Conservation (phyloP, 2,888 invertebrate genomes). For the Malthinus flaveolus region DNA sequence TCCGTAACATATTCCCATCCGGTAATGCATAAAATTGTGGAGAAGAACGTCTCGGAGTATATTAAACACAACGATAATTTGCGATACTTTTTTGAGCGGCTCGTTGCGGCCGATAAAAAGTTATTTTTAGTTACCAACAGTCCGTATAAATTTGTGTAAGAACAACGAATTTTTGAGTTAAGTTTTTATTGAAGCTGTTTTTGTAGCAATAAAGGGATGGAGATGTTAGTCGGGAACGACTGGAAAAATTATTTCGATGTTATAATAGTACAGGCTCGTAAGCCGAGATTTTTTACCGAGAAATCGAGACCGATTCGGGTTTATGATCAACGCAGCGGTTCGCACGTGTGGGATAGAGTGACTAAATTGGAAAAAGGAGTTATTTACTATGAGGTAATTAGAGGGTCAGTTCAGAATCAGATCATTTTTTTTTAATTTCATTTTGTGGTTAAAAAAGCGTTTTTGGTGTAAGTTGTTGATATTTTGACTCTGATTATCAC, state of each 20-base stretch:
- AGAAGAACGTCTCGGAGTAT: constrained; percentile 77
- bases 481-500: too few species aligned
- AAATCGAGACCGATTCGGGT: constrained; percentile 87
- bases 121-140: constrained; percentile 96
- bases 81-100: constrained; percentile 72
- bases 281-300: constrained; percentile 95
- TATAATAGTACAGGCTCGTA: constrained; percentile 91
- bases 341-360: constrained; percentile 91
- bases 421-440: neutral
- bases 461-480: too few species aligned
- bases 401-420: too few species aligned
- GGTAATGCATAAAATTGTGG: constrained; percentile 87
- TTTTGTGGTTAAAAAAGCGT: too few species aligned
- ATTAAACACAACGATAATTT: constrained; percentile 77
- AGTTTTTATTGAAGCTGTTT: too few species aligned
- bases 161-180: neutral
- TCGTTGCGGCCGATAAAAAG: constrained; percentile 78
- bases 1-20: constrained; percentile 88
- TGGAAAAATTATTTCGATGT: constrained; percentile 95
- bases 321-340: constrained; percentile 79
- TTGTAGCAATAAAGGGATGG: constrained; percentile 87
- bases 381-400: constrained; percentile 86
- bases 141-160: constrained; percentile 93
- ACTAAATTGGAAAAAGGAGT: constrained; percentile 81
- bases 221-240: constrained; percentile 79